These are phyloP conservation scores for Eupithecia abbreviata DNA, from an alignment of 2,888 invertebrate species.

Conservation along the genomic window DNA sequence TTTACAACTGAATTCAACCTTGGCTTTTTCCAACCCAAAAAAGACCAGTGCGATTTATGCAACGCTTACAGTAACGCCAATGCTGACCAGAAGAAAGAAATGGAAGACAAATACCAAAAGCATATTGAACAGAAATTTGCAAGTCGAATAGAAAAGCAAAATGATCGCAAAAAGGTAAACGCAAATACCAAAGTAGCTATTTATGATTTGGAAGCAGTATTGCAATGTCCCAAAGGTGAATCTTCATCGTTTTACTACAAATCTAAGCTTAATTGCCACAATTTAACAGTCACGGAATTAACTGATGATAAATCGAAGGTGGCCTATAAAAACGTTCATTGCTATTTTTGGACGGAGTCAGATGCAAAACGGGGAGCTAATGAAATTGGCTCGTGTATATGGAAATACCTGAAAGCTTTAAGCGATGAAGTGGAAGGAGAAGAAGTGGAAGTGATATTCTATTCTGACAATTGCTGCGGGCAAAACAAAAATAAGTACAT, in stretches of 20 bases:
- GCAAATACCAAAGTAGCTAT: conserved; percentile 9
- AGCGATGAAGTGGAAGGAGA: conserved; percentile 15
- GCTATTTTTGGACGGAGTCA: conserved; percentile 52
- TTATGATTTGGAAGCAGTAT: not conserved
- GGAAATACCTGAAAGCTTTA: conserved; percentile 28
- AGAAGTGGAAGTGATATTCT: conserved; percentile 45
- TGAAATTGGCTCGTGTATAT: conserved; percentile 23
- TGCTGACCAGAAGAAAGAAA: conserved; percentile 30
- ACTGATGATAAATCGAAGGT: conserved; percentile 36
- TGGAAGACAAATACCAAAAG: conserved; percentile 29
- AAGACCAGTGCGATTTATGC: conserved; percentile 41
- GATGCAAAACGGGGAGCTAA: conserved; percentile 49
- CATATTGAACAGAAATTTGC: conserved; percentile 41
- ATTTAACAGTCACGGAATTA: conserved; percentile 21
- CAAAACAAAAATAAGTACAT: conserved; percentile 52
- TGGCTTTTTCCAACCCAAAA: conserved; percentile 43
- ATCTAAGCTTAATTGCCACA: conserved; percentile 9
- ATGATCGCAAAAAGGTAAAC: conserved; percentile 34
- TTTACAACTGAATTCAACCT: conserved; percentile 41
- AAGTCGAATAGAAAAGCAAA: conserved; percentile 38
- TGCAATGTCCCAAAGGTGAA: not conserved
- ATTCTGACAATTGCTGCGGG: conserved; percentile 53
- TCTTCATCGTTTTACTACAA: not conserved
- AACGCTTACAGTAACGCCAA: conserved; percentile 29
- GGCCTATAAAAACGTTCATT: conserved; percentile 36